Conservation (phyloP, 2,113 vertebrate genomes). For the Planiliza haematocheilus region DNA sequence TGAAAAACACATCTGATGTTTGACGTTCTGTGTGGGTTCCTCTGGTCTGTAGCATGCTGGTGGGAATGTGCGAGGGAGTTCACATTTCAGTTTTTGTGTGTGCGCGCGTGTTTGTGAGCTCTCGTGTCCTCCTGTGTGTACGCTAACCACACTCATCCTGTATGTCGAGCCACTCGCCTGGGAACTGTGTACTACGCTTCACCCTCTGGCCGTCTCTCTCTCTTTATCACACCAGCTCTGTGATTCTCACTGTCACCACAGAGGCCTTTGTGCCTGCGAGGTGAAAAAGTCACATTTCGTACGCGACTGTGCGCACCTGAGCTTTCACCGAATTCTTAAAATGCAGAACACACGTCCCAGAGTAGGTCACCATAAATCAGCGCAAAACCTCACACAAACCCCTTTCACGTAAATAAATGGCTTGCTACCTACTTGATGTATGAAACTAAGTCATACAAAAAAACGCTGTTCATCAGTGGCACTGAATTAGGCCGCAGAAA, state of each 20-base stretch:
- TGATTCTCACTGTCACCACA: conserved; percentile 14
- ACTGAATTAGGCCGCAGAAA: conserved; percentile 59
- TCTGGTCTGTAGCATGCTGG: conserved; percentile 54
- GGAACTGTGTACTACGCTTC: conserved; percentile 59
- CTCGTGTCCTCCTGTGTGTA: conserved; percentile 49
- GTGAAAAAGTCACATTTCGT: conserved; percentile 52
- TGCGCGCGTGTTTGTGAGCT: conserved; percentile 22
- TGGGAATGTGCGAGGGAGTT: conserved; percentile 56
- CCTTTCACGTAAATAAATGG: conserved; percentile 9
- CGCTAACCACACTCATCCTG: conserved; percentile 82
- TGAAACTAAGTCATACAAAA: conserved; percentile 35
- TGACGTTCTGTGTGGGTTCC: conserved; percentile 63
- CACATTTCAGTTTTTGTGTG: conserved; percentile 39
- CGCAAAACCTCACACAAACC: conserved; percentile 1
- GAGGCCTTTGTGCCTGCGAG: conserved; percentile 11
- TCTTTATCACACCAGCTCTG: not conserved
- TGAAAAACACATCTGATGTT: conserved; percentile 70
- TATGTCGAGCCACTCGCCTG: conserved; percentile 82
- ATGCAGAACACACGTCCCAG: not conserved
- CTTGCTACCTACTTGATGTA: not conserved
- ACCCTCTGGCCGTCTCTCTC: conserved; percentile 26
- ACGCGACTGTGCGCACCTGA: conserved; percentile 24
- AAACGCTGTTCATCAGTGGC: not conserved
- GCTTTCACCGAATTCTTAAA: conserved; percentile 39
- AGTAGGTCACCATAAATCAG: not conserved